Base-by-base conservation (phyloP, 53 echinoderm and acorn worm species). In the Crossaster papposus region DNA sequence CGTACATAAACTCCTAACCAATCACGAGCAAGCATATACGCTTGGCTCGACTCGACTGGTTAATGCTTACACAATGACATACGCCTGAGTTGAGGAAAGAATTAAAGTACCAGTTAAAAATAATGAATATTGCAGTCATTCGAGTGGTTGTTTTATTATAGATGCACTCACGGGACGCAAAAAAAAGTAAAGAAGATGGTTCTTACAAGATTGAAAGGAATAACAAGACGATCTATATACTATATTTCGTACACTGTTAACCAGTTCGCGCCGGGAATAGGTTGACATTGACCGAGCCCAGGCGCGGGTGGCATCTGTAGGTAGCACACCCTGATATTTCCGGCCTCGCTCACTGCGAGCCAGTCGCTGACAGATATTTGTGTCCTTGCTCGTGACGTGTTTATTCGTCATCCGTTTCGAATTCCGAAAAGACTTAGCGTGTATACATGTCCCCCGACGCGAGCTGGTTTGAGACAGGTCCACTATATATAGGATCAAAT, bases 11-110 rank as follows among this genome's bases (percentile, higher is more conserved):
- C 58, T 58, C 44, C 9, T 5, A 5, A 26, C 68, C 68, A 12
- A 68, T 28, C 68, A 4, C 11, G 10, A 68, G 68, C 68, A 68
- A 68, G 22, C 28, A 24, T 20, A 58, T 20, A 58, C 22, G 17
- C 17, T 14, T 18, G 3, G 58, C 58, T 18, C 58, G 22, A 17
- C 58, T 58, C 58, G 58, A 58, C 58, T 18, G 0, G 0, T 20
- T 20, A 58, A 58, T 15, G 17, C 58, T 58, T 20, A 18, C 53
- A 52, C 22, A 58, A 26, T 68, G 28, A 68, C 4, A 68, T 68
- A 68, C 28, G 68, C 68, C 68, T 68, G 68, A 68, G 68, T 68
- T 68, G 28, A 26, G 22, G 28, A 68, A 68, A 68, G n/a, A 62
- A 9, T 44, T 44, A 9, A 44, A 44, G 44, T 44, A 44, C 28